Evolutionary conservation across 2,797 vertebrate species (phyloP).

Genomic region (Cygnus olor): DNA sequence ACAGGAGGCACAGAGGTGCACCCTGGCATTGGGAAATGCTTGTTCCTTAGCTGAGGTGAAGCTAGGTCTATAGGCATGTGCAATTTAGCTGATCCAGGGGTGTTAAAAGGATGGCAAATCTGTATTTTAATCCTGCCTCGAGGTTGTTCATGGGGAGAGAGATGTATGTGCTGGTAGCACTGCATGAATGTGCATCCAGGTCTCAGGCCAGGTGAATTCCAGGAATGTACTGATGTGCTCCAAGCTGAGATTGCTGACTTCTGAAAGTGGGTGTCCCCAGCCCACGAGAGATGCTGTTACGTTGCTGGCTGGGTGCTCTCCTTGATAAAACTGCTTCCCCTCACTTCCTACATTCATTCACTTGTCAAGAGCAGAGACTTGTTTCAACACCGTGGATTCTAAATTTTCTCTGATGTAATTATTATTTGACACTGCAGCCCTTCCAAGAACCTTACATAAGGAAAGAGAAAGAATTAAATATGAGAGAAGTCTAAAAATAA

Average conservation of each 20-base stretch:
- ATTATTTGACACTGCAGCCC: slow-evolving; percentile 65
- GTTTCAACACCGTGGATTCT: slow-evolving; percentile 52
- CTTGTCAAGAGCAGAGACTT: slow-evolving; percentile 48
- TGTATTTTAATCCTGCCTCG: neutral
- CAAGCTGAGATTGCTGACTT: neutral
- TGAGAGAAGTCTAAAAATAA: slow-evolving; percentile 64
- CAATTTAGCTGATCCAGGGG: neutral
- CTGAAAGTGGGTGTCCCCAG: neutral
- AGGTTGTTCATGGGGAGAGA: neutral
- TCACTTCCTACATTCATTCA: slow-evolving; percentile 42
- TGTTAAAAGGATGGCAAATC: neutral
- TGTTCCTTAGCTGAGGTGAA: neutral
- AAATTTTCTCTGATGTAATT: slow-evolving; percentile 71
- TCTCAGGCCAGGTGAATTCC: neutral
- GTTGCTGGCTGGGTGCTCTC: neutral
- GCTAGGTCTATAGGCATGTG: neutral
- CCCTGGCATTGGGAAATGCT: neutral
- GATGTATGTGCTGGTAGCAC: neutral
- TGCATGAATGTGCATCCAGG: neutral
- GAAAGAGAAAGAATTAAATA: slow-evolving; percentile 61
- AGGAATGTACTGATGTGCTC: neutral
- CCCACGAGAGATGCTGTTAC: neutral
- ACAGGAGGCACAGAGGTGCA: neutral
- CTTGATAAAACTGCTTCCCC: neutral
- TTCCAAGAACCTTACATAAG: slow-evolving; percentile 55